Conservation (phyloP, 1,140 invertebrate species). For the Caerostris extrusa region DNA sequence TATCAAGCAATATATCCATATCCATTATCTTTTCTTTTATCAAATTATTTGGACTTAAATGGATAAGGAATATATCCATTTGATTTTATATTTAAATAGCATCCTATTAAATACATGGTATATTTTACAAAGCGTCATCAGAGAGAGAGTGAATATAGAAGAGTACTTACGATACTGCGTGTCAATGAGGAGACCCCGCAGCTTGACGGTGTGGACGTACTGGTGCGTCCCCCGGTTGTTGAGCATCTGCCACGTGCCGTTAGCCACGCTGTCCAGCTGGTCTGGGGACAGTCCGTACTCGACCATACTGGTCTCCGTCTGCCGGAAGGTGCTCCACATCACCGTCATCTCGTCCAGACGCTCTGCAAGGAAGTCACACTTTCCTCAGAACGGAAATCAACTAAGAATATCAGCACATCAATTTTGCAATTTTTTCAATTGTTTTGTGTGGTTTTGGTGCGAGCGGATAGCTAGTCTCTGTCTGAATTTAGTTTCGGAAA, state of each 20-base stretch:
- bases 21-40: too few relatives aligned
- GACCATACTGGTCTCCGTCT: conserved; percentile 88
- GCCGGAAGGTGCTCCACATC: conserved; percentile 92
- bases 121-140: neutral
- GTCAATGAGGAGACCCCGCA: conserved; percentile 84
- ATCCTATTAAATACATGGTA: too few relatives aligned
- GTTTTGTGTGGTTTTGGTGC: too few relatives aligned
- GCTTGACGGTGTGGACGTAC: conserved; percentile 89
- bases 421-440: too few relatives aligned
- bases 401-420: too few relatives aligned
- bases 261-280: conserved; percentile 79
- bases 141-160: neutral
- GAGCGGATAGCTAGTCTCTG: too few relatives aligned
- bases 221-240: conserved; percentile 82
- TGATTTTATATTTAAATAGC: too few relatives aligned
- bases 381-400: too few relatives aligned
- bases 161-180: conserved; percentile 85
- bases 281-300: conserved; percentile 86
- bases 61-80: too few relatives aligned
- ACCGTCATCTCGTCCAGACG: conserved; percentile 87
- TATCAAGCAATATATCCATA: too few relatives aligned
- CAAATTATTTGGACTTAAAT: too few relatives aligned
- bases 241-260: conserved; percentile 84
- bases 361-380: conserved; percentile 82
- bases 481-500: too few relatives aligned